phyloP scores from a whole-genome alignment of 2,797 vertebrate genomes.

The Anabacerthia variegaticeps region DNA sequence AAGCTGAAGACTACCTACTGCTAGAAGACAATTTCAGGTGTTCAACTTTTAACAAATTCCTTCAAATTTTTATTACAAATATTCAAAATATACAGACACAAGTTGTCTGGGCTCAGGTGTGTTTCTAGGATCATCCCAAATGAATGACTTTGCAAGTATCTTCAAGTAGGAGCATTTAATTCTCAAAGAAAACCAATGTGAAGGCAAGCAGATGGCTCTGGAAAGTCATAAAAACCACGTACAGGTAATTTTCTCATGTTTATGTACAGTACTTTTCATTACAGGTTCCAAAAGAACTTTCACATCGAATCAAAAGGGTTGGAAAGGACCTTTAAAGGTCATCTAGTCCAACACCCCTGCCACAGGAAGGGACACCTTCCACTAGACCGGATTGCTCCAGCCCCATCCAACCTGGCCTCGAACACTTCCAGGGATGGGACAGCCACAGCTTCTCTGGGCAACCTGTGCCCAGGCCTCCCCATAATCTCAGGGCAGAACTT shows the following conservation, averaged over 20 bases:
- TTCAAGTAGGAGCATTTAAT: background rate
- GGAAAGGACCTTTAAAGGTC: background rate
- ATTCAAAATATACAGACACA: background rate
- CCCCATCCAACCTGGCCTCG: rapidly evolving
- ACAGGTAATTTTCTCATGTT: rapidly evolving
- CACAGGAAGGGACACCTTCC: background rate
- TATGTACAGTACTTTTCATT: background rate
- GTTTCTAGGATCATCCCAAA: background rate
- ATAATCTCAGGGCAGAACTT: rapidly evolving
- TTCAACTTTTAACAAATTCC: background rate
- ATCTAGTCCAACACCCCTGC: background rate
- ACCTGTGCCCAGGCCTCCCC: background rate
- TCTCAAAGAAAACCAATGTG: background rate
- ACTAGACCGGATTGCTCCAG: background rate
- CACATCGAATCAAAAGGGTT: background rate
- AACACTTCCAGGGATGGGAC: background rate
- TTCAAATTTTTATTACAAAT: background rate
- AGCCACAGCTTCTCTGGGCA: background rate
- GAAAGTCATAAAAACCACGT: background rate
- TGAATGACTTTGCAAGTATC: background rate
- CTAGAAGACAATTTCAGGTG: background rate
- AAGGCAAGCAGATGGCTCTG: background rate
- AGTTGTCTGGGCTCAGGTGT: background rate
- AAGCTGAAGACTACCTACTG: background rate
- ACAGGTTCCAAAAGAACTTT: background rate